Evolutionary conservation across 92 coral and sea anemone genomes (phyloP), one percentile per base, ranked within the genome.

Genomic region (Epizoanthus ramosus): DNA sequence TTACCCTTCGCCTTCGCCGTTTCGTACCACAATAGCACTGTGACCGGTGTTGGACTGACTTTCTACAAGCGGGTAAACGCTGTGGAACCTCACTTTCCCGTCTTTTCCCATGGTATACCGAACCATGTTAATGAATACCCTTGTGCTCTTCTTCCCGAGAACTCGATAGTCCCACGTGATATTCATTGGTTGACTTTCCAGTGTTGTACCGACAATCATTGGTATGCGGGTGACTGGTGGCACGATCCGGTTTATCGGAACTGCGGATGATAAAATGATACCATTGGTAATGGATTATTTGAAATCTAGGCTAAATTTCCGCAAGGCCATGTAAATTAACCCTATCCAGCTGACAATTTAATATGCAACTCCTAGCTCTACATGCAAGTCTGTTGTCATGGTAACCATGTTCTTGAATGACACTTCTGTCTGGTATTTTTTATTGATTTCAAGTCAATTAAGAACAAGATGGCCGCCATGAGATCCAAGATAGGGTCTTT

Each of bases 1-100:
- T 76, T 5, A 61, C 81, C 81, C 81, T 68, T 37, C 81, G 39
- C 81, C 81, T 54, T 76, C 69, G 16, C 81, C 81, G 35, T 61
- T 18, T 12, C 54, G 56, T 4, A 60, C 81, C 22, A 14, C 22
- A 17, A 76, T 12, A 10, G 14, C 16, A 14, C 81, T 76, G 81
- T 76, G 70, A 12, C 81, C 81, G 3, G 70, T 76, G 57, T 76
- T 76, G 12, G 35, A 5, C 63, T 76, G 81, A 33, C 45, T 41
- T 76, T 33, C 14, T 10, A 37, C 68, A 24, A 76, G 71, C 41
- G 81, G 37, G 14, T 59, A 60, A 43, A 58, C 71, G 18, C 81
- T 76, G 58, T 76, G 81, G 13, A 60, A 60, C 37, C 39, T 76
- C 56, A 31, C 81, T 76, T 19, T 37, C 54, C 54, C 54, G 13